A percentile compares a stretch with the other conserved stretches of the same genome.
Conservation (phyloP, 64 coral and sea anemone species). For the Pocillopora damicornis region DNA sequence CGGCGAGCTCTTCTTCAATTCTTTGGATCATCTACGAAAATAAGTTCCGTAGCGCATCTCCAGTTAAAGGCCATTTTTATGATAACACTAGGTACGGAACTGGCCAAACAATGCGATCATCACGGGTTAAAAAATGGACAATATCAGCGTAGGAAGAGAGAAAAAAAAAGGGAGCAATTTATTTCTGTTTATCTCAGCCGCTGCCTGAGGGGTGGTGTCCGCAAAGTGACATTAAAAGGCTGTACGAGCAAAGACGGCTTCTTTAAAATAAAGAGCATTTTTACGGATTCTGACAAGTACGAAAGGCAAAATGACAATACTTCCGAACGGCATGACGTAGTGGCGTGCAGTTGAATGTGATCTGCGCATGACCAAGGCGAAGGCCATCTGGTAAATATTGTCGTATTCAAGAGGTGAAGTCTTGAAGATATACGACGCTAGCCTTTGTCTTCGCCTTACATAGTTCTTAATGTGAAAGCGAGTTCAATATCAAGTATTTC, state of each 20-base stretch:
- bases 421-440: background rate
- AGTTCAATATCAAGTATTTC: background rate
- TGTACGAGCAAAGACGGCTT: background rate
- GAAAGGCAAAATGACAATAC: background rate
- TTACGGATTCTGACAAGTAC: conserved; percentile 2
- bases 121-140: background rate
- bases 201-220: background rate
- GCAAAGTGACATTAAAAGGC: background rate
- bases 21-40: conserved; percentile 29
- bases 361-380: background rate
- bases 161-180: conserved; percentile 7
- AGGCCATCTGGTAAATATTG: background rate
- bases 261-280: background rate
- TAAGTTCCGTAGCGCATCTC: conserved; percentile 7
- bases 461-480: background rate
- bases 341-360: background rate
- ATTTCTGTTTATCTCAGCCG: background rate
- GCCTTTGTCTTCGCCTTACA: background rate
- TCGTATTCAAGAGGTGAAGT: background rate
- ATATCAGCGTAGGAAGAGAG: background rate
- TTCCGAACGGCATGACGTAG: background rate
- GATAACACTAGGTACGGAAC: conserved; percentile 23
- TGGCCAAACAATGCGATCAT: background rate
- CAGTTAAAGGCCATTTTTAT: conserved; percentile 12
- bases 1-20: conserved; percentile 4